A percentile compares a stretch with the other conserved stretches of the same genome.
Evolutionary conservation across 2,888 invertebrate species (phyloP).

Genomic region (Sepioteuthis lessoniana): DNA sequence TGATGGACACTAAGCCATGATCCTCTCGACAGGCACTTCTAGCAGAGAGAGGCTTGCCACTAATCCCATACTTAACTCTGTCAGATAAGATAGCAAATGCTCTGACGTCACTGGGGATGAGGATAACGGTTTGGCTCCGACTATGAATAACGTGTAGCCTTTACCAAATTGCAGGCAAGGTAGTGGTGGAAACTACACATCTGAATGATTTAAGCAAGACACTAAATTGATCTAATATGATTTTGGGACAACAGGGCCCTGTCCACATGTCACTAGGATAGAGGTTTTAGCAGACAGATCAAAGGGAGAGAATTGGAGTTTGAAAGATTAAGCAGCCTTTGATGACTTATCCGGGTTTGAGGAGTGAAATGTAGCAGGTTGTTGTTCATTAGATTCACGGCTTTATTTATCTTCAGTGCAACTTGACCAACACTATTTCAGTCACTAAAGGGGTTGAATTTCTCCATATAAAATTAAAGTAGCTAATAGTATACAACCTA

Average conservation of each 20-base stretch:
- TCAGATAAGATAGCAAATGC: slow-evolving; percentile 47
- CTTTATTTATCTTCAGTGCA: neutral
- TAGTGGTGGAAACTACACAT: slow-evolving; percentile 35
- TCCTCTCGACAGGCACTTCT: slow-evolving; percentile 47
- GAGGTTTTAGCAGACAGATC: slow-evolving; percentile 40
- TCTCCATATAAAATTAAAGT: neutral
- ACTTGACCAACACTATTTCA: neutral
- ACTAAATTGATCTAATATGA: slow-evolving; percentile 44
- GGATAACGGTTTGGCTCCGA: neutral
- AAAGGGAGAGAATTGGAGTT: slow-evolving; percentile 46
- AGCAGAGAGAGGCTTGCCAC: slow-evolving; percentile 46
- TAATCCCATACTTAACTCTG: slow-evolving; percentile 49
- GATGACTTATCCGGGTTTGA: slow-evolving; percentile 39
- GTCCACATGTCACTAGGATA: slow-evolving; percentile 42
- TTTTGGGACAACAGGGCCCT: slow-evolving; percentile 37
- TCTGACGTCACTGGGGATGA: slow-evolving; percentile 42
- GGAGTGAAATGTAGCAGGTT: slow-evolving; percentile 40
- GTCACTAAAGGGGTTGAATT: no score
- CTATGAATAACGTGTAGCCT: slow-evolving; percentile 24
- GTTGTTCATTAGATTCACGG: neutral
- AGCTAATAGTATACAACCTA: neutral
- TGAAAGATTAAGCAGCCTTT: slow-evolving; percentile 41
- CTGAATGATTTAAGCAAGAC: slow-evolving; percentile 45
- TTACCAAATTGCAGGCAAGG: slow-evolving; percentile 43
- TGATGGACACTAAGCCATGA: slow-evolving; percentile 49